phyloP scores from a whole-genome alignment of 2,113 vertebrate genomes.

The Pionites leucogaster region DNA sequence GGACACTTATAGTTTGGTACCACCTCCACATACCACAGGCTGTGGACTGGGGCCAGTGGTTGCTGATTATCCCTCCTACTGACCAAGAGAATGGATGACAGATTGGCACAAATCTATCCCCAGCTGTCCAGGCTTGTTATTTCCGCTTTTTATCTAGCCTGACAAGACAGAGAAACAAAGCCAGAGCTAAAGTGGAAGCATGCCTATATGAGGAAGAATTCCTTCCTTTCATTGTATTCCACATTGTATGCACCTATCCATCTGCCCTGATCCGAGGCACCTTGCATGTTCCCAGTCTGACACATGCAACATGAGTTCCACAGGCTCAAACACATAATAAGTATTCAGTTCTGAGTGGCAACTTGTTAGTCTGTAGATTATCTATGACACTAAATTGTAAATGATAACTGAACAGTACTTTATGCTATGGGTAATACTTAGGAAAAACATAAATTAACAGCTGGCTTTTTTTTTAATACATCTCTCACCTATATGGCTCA shows the following conservation, averaged over 20 bases:
- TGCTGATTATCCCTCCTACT: neutral
- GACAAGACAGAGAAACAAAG: neutral
- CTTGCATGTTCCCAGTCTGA: neutral
- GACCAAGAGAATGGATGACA: neutral
- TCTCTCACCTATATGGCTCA: neutral
- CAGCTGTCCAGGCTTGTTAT: neutral
- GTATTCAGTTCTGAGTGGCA: neutral
- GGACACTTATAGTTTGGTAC: neutral
- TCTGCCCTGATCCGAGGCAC: neutral
- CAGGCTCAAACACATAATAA: neutral
- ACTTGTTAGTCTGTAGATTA: neutral
- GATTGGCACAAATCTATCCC: neutral
- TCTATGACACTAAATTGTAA: neutral
- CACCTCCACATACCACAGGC: neutral
- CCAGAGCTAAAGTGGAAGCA: neutral
- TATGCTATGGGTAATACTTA: neutral
- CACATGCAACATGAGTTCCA: neutral
- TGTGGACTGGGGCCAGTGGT: neutral
- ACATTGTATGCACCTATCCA: accelerated
- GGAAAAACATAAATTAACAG: neutral
- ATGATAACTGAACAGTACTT: neutral
- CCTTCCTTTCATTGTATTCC: neutral
- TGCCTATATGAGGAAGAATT: neutral
- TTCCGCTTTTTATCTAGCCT: neutral
- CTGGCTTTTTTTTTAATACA: neutral